A percentile compares a stretch with the other conserved stretches of the same genome.
Conservation (phyloP, 2,888 invertebrate genomes). For the Germaria angustata region DNA sequence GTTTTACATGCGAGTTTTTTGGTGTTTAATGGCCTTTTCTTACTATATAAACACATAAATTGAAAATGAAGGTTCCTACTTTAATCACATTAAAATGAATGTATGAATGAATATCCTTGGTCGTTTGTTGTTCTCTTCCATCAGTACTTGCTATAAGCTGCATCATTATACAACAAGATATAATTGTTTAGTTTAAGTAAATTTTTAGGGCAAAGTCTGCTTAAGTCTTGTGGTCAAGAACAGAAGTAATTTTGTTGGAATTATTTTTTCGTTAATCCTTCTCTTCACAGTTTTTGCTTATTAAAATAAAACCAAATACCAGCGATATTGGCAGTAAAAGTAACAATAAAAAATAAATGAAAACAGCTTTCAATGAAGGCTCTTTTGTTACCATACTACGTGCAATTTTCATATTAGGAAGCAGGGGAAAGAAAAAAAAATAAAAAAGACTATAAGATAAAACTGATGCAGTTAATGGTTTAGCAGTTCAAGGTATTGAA, state of each 20-base stretch:
- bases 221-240: conserved; percentile 61
- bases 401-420: conserved; percentile 9
- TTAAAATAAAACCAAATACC: conserved; percentile 22
- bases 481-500: conserved; percentile 49
- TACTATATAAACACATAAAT: conserved; percentile 54
- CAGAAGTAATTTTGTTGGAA: conserved; percentile 51
- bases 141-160: not conserved
- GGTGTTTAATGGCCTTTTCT: conserved; percentile 58
- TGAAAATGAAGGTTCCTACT: conserved; percentile 60
- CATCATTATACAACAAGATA: not conserved
- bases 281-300: conserved; percentile 21
- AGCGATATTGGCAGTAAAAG: not conserved
- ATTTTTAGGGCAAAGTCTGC: conserved; percentile 37
- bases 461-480: conserved; percentile 15
- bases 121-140: not conserved
- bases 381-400: conserved; percentile 25
- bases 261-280: not conserved
- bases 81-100: not conserved
- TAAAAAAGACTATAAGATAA: not conserved
- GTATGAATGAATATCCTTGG: not conserved
- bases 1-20: not conserved
- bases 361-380: conserved; percentile 5
- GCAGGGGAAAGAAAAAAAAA: not conserved
- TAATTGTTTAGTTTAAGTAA: conserved; percentile 10
- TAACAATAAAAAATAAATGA: conserved; percentile 23